phyloP scores from a whole-genome alignment of 2,113 vertebrate genomes.

The Calypte anna region DNA sequence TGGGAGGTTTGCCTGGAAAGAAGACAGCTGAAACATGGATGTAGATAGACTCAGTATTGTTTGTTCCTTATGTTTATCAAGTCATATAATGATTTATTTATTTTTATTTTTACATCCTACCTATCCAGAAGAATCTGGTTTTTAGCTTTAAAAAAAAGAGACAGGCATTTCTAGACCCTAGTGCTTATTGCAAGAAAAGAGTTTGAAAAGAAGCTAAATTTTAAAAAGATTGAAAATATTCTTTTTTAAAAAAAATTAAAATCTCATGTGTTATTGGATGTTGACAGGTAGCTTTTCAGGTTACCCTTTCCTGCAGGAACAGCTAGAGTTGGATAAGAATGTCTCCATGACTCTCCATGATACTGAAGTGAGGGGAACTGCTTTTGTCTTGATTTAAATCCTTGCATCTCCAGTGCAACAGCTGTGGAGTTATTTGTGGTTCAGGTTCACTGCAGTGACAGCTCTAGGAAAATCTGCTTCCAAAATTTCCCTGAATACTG shows the following conservation, averaged over 20 bases:
- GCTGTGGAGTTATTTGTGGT: slow-evolving; percentile 41
- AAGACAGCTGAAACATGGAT: background rate
- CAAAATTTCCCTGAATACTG: background rate
- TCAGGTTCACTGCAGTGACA: slow-evolving; percentile 29
- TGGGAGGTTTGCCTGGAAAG: background rate
- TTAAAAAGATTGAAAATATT: background rate
- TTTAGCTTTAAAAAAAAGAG: background rate
- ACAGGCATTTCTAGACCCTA: background rate
- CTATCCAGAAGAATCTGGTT: background rate
- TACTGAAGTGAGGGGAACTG: background rate
- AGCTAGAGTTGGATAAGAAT: background rate
- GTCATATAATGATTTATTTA: background rate
- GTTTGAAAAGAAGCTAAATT: background rate
- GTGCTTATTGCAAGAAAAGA: background rate
- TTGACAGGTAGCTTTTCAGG: background rate
- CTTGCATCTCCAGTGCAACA: background rate
- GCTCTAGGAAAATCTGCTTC: slow-evolving; percentile 20
- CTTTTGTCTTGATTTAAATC: background rate
- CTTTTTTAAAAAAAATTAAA: background rate
- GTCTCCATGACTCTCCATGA: background rate
- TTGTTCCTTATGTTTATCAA: background rate
- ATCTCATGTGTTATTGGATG: background rate
- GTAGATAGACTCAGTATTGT: background rate
- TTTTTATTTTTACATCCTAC: background rate
- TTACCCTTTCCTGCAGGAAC: background rate